These are phyloP conservation scores for Megaceryle torquata DNA, from an alignment of 2,113 vertebrate species.

Conservation along the genomic window DNA sequence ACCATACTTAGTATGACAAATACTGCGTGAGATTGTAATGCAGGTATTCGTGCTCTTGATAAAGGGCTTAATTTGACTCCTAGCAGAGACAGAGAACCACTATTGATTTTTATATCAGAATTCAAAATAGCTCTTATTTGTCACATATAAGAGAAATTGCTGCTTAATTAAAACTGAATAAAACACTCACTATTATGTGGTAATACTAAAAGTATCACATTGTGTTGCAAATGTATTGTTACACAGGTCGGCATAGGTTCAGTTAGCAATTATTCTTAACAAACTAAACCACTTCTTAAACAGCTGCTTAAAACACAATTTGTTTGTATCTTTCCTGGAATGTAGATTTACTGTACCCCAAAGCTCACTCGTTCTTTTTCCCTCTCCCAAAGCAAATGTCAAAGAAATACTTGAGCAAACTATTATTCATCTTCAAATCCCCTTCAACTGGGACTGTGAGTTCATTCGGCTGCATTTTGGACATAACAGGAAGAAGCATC, in stretches of 20 bases:
- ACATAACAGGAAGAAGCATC: slow-evolving; percentile 89
- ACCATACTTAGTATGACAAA: slow-evolving; percentile 76
- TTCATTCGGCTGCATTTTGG: slow-evolving; percentile 96
- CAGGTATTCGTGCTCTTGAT: slow-evolving; percentile 76
- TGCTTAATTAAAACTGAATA: slow-evolving; percentile 79
- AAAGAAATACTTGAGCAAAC: slow-evolving; percentile 97
- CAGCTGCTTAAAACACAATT: slow-evolving; percentile 59
- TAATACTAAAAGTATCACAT: slow-evolving; percentile 67
- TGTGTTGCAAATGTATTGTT: slow-evolving; percentile 64
- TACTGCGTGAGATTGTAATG: slow-evolving; percentile 74
- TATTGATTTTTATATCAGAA: slow-evolving; percentile 74
- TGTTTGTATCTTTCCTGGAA: slow-evolving; percentile 63
- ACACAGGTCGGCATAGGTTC: slow-evolving; percentile 47
- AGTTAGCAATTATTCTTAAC: slow-evolving; percentile 66
- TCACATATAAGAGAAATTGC: slow-evolving; percentile 69
- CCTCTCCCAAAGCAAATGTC: slow-evolving; percentile 86
- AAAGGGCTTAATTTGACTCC: slow-evolving; percentile 77
- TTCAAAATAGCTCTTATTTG: slow-evolving; percentile 76
- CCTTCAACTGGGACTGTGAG: slow-evolving; percentile 97
- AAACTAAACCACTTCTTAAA: slow-evolving; percentile 43
- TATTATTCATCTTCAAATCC: slow-evolving; percentile 91
- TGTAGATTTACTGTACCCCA: slow-evolving; percentile 18
- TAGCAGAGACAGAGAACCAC: slow-evolving; percentile 66
- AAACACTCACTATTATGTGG: slow-evolving; percentile 65
- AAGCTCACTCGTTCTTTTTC: slow-evolving; percentile 65